These are phyloP conservation scores for Psephotus haematonotus DNA, from an alignment of 2,113 vertebrate species.

Conservation along the genomic window DNA sequence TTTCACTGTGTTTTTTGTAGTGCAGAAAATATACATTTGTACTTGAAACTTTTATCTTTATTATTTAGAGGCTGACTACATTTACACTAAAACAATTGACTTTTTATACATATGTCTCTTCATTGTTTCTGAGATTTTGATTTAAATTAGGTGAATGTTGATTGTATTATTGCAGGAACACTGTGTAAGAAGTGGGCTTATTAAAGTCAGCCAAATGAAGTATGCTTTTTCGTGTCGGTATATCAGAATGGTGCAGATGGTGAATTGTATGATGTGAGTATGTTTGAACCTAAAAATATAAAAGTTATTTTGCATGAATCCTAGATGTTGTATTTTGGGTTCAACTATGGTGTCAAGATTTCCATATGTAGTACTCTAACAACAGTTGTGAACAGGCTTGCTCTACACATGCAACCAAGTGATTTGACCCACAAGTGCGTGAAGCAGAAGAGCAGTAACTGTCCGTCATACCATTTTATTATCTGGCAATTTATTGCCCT, in stretches of 20 bases:
- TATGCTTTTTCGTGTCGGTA: conserved; percentile 74
- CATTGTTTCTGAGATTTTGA: neutral
- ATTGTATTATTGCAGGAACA: conserved; percentile 72
- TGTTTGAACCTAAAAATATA: neutral
- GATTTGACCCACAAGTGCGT: neutral
- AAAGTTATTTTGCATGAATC: neutral
- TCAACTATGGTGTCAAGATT: neutral
- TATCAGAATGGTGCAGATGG: conserved; percentile 64
- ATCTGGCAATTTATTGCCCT: neutral
- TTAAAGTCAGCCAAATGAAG: conserved; percentile 82
- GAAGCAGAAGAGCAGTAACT: neutral
- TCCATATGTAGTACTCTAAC: neutral
- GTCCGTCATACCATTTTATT: neutral
- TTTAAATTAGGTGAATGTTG: neutral
- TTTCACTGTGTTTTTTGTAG: neutral
- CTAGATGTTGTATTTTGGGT: neutral
- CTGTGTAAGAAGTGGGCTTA: conserved; percentile 73
- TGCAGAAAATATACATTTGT: neutral
- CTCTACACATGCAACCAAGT: neutral
- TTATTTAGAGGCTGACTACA: neutral
- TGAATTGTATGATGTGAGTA: conserved; percentile 72
- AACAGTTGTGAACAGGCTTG: neutral
- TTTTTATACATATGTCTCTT: neutral
- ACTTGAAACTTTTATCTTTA: neutral
- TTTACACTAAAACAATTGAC: neutral